These are phyloP conservation scores for Gila robusta DNA, from an alignment of 2,797 vertebrate genomes.

Conservation along the genomic window DNA sequence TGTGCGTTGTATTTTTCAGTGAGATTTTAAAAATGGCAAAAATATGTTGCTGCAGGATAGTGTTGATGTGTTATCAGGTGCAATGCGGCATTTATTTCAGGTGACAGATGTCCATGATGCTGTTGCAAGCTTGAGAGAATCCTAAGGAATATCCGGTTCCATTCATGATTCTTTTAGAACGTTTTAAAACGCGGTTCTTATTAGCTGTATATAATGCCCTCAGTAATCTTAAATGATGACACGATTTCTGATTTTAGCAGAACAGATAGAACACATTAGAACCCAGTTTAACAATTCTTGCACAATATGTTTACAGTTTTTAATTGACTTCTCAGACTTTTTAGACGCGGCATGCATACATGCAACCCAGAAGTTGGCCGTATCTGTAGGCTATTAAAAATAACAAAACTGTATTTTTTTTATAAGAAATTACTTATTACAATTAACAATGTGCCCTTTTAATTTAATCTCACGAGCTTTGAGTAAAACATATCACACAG, in stretches of 20 bases:
- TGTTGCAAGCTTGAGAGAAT: neutral
- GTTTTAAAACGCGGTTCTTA: neutral
- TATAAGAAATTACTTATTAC: neutral
- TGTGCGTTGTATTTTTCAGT: neutral
- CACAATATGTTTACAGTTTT: neutral
- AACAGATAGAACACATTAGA: neutral
- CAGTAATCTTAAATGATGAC: neutral
- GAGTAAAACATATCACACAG: neutral
- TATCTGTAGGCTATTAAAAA: neutral
- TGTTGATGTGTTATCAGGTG: constrained; percentile 31
- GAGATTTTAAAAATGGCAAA: neutral
- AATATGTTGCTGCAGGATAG: neutral
- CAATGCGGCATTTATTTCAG: constrained; percentile 51
- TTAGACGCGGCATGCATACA: neutral
- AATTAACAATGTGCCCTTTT: neutral
- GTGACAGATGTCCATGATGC: constrained; percentile 48
- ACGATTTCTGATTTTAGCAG: neutral
- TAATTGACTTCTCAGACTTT: neutral
- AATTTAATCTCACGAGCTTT: neutral
- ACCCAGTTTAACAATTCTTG: neutral
- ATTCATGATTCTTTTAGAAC: neutral
- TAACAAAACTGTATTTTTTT: neutral
- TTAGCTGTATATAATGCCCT: neutral
- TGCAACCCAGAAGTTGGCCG: neutral
- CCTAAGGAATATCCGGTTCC: neutral